These are phyloP conservation scores for Aphelocoma californica DNA, from an alignment of 2,797 vertebrate species.

Conservation along the genomic window DNA sequence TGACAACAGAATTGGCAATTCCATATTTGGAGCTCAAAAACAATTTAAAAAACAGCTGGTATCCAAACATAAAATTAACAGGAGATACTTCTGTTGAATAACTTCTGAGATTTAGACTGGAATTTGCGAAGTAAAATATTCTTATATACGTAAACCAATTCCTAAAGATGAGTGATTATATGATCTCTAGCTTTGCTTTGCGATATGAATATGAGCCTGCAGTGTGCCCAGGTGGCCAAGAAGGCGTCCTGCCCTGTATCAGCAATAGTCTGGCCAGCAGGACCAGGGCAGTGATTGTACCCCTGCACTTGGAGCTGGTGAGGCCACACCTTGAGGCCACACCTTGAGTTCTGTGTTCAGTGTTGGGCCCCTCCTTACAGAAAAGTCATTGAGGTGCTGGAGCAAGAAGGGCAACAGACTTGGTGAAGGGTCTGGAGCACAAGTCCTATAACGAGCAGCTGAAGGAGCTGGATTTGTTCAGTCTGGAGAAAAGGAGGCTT, in stretches of 20 bases:
- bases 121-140: not conserved
- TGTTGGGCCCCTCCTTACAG: not conserved
- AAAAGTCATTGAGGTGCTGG: not conserved
- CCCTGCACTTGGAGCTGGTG: accelerated
- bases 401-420: accelerated
- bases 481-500: not conserved
- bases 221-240: not conserved
- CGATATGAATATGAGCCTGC: not conserved
- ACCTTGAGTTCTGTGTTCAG: not conserved
- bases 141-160: not conserved
- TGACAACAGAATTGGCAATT: not conserved
- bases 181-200: not conserved
- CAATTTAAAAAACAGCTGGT: not conserved
- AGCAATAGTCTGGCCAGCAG: not conserved
- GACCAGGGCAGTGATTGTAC: not conserved
- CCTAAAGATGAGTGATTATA: not conserved
- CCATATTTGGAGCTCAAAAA: not conserved
- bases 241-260: not conserved
- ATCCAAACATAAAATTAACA: not conserved
- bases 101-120: not conserved
- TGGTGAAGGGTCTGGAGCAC: not conserved
- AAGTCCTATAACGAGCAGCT: not conserved
- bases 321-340: not conserved
- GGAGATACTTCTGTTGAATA: not conserved
- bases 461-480: not conserved